Base-by-base conservation (phyloP, 2,888 invertebrate species). In the Gibbula magus region DNA sequence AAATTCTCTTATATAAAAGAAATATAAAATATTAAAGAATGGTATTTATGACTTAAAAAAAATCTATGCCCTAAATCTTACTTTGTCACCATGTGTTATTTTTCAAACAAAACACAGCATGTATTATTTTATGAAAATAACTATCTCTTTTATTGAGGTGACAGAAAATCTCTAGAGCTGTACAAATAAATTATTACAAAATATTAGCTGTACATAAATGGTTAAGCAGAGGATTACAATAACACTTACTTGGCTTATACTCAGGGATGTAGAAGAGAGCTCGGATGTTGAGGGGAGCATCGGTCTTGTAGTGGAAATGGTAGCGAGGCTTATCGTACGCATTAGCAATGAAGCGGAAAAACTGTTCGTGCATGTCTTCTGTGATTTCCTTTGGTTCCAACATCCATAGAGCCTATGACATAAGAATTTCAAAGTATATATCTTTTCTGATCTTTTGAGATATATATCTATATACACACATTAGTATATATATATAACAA, bases 201-300 rank as follows among this genome's bases (percentile, higher is more conserved):
- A 52, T 7, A 75, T 5, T 1, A 56, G 25, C 56, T 18, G 25
- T 25, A 56, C 16, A n/a, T 56, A 4, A 56, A 56, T 1, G 1
- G 45, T 45, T 45, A 10, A 5, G 22, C 13, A 16, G 22, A 52
- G 25, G 29, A 52, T 8, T 10, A 39, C n/a, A 52, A 54, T 5
- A 54, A 29, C 25, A 87, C 91, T 87, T 77, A 92, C 97, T 94
- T 0, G 98, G 98, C 91, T 97, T 98, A 77, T 96, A 96, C 92
- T 98, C 97, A 0, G 99, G 99, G 77, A 99, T 96, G 93, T 99
- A 99, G 39, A 99, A 94, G 53, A 99, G 94, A 0, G 98, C 96
- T 81, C 97, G 95, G 75, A 99, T 97, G 88, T 96, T 97, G 8
- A 99, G 92, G 0, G 99, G 99, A 0, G 96, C 98, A 91, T 98